Evolutionary conservation across 2,113 vertebrate genomes (phyloP), one percentile per base, ranked within the genome.

Genomic region (Aplodontia rufa): DNA sequence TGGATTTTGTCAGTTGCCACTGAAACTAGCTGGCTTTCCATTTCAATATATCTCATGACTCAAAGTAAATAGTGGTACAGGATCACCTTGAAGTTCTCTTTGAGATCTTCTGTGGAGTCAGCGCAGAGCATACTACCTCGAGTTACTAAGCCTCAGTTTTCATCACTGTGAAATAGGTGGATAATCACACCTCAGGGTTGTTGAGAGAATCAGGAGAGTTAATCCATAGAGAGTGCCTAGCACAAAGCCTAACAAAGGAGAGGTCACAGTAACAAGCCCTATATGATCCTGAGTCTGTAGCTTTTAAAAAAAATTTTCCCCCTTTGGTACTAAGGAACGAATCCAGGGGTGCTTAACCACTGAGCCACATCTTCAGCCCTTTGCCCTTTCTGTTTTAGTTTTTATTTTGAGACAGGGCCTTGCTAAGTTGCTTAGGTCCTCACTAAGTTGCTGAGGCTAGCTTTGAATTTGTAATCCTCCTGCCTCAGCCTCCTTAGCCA

Each of bases 241-340:
- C 45, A 40, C 17, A 74, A 69, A 49, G 87, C 40, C 8, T 32
- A 55, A 19, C 40, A 45, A 30, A 24, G 55, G 78, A 58, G 19
- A 92, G 66, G 71, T 68, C 66, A 82, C 92, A 81, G 69, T 82
- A 76, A 78, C 80, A 30, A 92, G 62, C 24, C 24, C 24, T 26
- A 26, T 60, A 60, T 24, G 8, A 60, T 60, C 40, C 72, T 28
- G 49, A 64, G 35, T 82, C 60, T 79, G 8, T 51, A 47, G 80
- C 83, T 92, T 87, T 32, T 78, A 81, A 94, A 53, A 90, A 92
- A 78, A n/a, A n/a, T n/a, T n/a, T n/a, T n/a, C n/a, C n/a, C n/a
- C n/a, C n/a, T n/a, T n/a, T n/a, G n/a, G n/a, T n/a, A n/a, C n/a
- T n/a, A n/a, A n/a, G n/a, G n/a, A n/a, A n/a, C n/a, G n/a, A n/a